phyloP scores from a whole-genome alignment of 2,888 invertebrate genomes.

The Cryptocephalus primarius region DNA sequence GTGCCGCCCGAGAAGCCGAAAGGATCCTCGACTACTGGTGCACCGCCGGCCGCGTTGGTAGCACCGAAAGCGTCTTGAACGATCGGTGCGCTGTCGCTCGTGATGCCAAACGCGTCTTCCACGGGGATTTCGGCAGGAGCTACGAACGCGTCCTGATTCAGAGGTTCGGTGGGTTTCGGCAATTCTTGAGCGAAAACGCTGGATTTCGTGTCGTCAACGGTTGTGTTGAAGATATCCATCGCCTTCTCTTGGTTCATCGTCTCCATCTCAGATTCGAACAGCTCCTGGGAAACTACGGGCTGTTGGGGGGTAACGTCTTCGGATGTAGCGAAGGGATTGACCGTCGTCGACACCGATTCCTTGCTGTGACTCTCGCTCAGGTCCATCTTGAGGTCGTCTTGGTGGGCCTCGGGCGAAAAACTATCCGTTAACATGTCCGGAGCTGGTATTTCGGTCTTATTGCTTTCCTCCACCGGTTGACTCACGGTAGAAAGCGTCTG shows the following conservation, averaged over 20 bases:
- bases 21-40: neutral
- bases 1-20: neutral
- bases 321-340: slow-evolving; percentile 39
- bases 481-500: slow-evolving; percentile 1
- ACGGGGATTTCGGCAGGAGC: too few relatives aligned
- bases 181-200: neutral
- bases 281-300: neutral
- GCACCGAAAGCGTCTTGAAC: slow-evolving; percentile 11
- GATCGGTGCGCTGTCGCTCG: neutral
- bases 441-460: slow-evolving; percentile 1
- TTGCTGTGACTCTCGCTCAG: slow-evolving; percentile 36
- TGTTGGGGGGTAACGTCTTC: slow-evolving; percentile 19
- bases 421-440: slow-evolving; percentile 14
- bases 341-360: slow-evolving; percentile 34
- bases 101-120: neutral
- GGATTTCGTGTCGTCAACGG: neutral
- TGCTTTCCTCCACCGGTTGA: slow-evolving; percentile 14
- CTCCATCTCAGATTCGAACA: slow-evolving; percentile 9
- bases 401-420: slow-evolving; percentile 28
- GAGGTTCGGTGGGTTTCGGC: neutral
- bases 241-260: slow-evolving; percentile 4
- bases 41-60: neutral
- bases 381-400: slow-evolving; percentile 34
- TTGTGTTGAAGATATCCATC: slow-evolving; percentile 15
- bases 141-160: neutral